phyloP scores from a whole-genome alignment of 2,888 invertebrate species.

The Odontomyia ornata region DNA sequence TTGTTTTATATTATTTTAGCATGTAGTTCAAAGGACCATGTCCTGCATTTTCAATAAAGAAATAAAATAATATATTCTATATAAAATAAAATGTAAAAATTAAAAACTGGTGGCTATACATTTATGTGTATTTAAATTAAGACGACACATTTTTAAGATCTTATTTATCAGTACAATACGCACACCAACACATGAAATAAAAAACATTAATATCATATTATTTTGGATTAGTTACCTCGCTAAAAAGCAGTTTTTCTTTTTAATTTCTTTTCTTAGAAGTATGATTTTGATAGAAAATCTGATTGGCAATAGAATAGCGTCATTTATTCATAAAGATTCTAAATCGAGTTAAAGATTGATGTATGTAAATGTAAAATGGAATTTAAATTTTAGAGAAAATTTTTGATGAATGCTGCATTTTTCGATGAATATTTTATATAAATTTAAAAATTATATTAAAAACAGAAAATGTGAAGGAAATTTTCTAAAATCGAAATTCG shows the following conservation, averaged over 20 bases:
- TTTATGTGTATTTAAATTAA: background rate
- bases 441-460: background rate
- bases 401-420: no score
- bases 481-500: background rate
- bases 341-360: no score
- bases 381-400: no score
- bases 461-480: background rate
- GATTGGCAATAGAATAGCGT: background rate
- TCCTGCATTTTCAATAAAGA: slow-evolving; percentile 13
- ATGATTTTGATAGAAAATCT: background rate
- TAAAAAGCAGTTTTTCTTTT: slow-evolving; percentile 3
- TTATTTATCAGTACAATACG: slow-evolving; percentile 46
- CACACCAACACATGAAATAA: background rate
- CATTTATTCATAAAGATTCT: no score
- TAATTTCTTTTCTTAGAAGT: background rate
- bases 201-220: background rate
- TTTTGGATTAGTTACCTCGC: slow-evolving; percentile 48
- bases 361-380: no score
- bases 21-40: slow-evolving; percentile 2
- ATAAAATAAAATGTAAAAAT: background rate
- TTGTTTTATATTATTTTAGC: background rate
- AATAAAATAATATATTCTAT: background rate
- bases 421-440: background rate
- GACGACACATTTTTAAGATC: slow-evolving; percentile 25
- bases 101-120: slow-evolving; percentile 28